Conservation (phyloP, 2,113 vertebrate genomes). For the Zootoca vivipara region DNA sequence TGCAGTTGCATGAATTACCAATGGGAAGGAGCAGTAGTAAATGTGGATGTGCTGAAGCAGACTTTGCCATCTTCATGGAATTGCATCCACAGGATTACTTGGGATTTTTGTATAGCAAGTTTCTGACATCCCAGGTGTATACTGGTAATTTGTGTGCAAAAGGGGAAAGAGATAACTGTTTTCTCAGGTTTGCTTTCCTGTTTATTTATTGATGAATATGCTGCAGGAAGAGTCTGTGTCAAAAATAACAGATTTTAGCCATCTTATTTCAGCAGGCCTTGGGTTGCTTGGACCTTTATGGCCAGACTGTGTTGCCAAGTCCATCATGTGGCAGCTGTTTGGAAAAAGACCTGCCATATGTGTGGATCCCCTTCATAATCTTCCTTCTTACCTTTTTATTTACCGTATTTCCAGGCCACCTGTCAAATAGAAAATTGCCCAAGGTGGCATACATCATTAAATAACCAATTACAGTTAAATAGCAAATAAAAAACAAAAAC, state of each 20-base stretch:
- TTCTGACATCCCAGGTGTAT: no score
- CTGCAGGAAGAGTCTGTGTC: not conserved
- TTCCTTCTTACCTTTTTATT: not conserved
- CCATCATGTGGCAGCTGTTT: not conserved
- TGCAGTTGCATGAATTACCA: no score
- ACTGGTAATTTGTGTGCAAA: no score
- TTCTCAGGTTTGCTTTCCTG: not conserved
- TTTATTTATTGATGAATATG: not conserved
- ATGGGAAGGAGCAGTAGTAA: no score
- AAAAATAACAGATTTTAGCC: no score
- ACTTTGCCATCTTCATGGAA: no score
- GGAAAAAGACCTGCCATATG: not conserved
- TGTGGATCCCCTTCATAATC: not conserved
- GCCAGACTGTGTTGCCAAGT: not conserved
- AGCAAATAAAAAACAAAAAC: not conserved
- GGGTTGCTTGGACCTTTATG: not conserved
- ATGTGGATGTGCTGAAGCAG: no score
- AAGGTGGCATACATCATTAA: not conserved
- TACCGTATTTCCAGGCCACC: not conserved
- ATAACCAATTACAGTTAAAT: not conserved
- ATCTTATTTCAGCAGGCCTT: not conserved
- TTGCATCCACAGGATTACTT: no score
- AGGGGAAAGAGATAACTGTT: not conserved
- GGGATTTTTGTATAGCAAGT: no score
- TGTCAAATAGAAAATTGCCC: not conserved